Evolutionary conservation across 1,140 invertebrate species (phyloP), one percentile per base, ranked within the genome.

Genomic region (Eufriesea mexicana): DNA sequence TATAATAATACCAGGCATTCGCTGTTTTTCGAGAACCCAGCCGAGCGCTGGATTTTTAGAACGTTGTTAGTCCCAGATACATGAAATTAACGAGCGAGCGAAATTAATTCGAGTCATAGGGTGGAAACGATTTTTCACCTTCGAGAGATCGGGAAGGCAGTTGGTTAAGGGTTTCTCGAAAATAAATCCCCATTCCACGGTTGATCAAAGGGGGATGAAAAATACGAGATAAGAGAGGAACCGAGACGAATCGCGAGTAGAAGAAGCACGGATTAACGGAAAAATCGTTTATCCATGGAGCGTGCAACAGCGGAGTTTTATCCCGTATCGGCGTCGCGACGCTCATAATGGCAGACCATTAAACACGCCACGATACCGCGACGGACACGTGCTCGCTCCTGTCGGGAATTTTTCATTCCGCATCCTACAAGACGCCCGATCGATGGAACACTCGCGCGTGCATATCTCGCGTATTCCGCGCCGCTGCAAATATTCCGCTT

Each of bases 271-370:
- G 85, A 90, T 90, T 87, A 89, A 90, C 87, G 86, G 86, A 91
- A 86, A 90, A 91, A 89, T 92, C 91, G 89, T 84, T 92, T 92
- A 91, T 92, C 88, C 91, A 90, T 92, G 85, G 86, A 84, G 85
- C 85, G 79, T 35, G 35, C 89, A 88, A 77, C 75, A 76, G 84
- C 80, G 84, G 83, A 83, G 80, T 73, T 62, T 80, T 81, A 71
- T 49, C 47, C 45, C 35, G 23, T 57, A 28, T 54, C 59, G 42
- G 66, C 59, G 28, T 64, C 51, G 59, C 28, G 73, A 66, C 72
- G 84, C 86, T 89, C 85, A 89, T 92, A 92, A 92, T 89, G 88
- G 88, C 20, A 90, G 86, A 86, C 89, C 88, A 90, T 92, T 92
- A 91, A 92, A 91, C 86, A 89, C 86, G 84, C 85, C 59, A 86